Base-by-base conservation (phyloP, 2,797 vertebrate genomes). In the Hoplostethus mediterraneus region DNA sequence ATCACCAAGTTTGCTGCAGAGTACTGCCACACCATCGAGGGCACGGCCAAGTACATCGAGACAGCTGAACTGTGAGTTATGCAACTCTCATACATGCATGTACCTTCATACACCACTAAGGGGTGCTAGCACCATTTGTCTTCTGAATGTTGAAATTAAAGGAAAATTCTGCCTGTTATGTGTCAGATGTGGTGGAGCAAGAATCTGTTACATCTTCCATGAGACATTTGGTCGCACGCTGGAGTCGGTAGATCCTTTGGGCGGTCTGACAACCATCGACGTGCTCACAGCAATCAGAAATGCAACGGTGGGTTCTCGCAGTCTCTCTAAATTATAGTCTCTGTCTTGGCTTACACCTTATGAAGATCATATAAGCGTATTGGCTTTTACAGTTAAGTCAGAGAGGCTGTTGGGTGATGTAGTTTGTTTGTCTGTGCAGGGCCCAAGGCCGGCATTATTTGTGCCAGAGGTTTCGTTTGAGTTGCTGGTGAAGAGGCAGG, bases 1-100 rank as follows among this genome's bases (percentile, higher is more conserved):
- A 99, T 99, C 90, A 99, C 98, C 81, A 99, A 99, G 92, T 99
- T 99, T 75, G 98, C 98, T 38, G 96, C 98, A 9, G 98, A 99
- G 88, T 99, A 99, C 89, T 99, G 98, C 89, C 95, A 98, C 92
- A 99, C 98, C 51, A 99, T 99, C 73, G 97, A 99, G 94, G 98
- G 98, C 89, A 99, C 98, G 0, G 98, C 98, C 90, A 99, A 99
- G 90, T 97, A 99, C 88, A 99, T 99, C 1, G 98, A 99, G 91
- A 99, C 98, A 2, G 94, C 98, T 0, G 98, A 99, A 80, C 93
- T 99, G 98, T 99, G 89, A 95, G 98, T 96, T 33, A 44, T 28
- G n/a, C 52, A 60, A 54, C 64, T 16, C 4, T 16, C 11, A 31
- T 3, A 30, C 0, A 48, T 79, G 73, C 64, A 54, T 4, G 4